These are phyloP conservation scores for Agriopis aurantiaria DNA, from an alignment of 2,888 invertebrate genomes.

Conservation along the genomic window DNA sequence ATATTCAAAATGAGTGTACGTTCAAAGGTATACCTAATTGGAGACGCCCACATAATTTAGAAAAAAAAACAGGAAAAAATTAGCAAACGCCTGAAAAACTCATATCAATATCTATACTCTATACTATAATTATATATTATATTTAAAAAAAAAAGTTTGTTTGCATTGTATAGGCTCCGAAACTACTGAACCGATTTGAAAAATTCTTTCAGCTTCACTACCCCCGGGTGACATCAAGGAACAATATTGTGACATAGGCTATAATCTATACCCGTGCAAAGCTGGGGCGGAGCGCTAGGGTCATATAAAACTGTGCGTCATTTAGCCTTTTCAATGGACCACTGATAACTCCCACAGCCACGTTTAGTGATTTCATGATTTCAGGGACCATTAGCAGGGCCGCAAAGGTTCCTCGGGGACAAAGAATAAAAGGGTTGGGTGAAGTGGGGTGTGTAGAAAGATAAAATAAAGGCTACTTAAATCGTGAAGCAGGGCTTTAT, in stretches of 20 bases:
- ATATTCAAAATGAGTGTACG: too few species aligned
- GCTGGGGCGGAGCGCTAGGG: too few species aligned
- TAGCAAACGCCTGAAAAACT: not conserved
- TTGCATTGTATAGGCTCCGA: too few species aligned
- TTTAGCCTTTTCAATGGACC: slow-evolving; percentile 7
- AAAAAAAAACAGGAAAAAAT: not conserved
- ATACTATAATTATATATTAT: too few species aligned
- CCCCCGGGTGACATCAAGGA: too few species aligned
- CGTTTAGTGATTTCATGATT: slow-evolving; percentile 24
- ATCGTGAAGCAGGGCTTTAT: slow-evolving; percentile 15
- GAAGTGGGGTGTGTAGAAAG: slow-evolving; percentile 26
- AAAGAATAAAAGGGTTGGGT: slow-evolving; percentile 28
- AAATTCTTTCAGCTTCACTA: too few species aligned
- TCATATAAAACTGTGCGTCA: not conserved
- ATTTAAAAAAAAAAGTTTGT: too few species aligned
- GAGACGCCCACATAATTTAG: not conserved
- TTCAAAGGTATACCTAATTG: too few species aligned
- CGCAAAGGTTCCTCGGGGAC: slow-evolving; percentile 23
- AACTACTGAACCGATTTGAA: too few species aligned
- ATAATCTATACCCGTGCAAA: too few species aligned
- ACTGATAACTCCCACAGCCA: not conserved
- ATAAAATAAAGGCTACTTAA: slow-evolving; percentile 19
- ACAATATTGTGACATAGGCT: too few species aligned
- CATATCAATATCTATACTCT: too few species aligned
- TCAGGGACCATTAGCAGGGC: slow-evolving; percentile 16